Evolutionary conservation across 2,888 invertebrate genomes (phyloP).

Genomic region (Drosophila leonis): DNA sequence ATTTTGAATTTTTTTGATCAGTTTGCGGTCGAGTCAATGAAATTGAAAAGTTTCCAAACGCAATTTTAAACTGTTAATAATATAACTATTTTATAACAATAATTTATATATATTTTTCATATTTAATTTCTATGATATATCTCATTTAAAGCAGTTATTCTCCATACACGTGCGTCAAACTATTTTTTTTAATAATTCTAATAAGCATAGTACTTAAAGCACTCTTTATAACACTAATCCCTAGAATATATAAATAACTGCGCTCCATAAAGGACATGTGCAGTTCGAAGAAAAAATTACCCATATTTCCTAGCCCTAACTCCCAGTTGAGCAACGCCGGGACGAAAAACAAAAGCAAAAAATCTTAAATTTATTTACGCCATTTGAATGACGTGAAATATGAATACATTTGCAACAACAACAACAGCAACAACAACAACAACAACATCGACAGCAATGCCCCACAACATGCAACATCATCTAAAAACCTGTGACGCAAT

Average conservation of each 20-base stretch:
- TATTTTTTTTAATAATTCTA: not conserved
- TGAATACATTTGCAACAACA: constrained; percentile 60
- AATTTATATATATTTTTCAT: not conserved
- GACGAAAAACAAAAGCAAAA: constrained; percentile 36
- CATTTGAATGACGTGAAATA: constrained; percentile 62
- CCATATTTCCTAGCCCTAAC: constrained; percentile 42
- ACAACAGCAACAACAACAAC: constrained; percentile 4
- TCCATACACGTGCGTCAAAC: not conserved
- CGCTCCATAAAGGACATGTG: constrained; percentile 1
- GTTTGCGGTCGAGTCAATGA: no score
- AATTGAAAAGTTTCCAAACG: no score
- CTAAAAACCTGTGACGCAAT: constrained; percentile 80
- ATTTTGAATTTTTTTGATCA: no score
- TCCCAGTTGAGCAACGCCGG: constrained; percentile 23
- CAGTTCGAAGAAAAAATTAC: constrained; percentile 15
- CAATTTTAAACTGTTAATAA: no score
- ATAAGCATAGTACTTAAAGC: not conserved
- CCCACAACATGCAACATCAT: constrained; percentile 56
- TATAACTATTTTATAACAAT: not conserved
- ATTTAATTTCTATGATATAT: not conserved
- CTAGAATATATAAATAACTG: constrained; percentile 2
- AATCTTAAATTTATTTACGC: constrained; percentile 56
- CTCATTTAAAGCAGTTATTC: not conserved
- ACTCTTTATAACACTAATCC: constrained; percentile 3
- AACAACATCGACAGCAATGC: constrained; percentile 21